phyloP scores from a whole-genome alignment of 2,888 invertebrate genomes.

The Abscondita cerata region DNA sequence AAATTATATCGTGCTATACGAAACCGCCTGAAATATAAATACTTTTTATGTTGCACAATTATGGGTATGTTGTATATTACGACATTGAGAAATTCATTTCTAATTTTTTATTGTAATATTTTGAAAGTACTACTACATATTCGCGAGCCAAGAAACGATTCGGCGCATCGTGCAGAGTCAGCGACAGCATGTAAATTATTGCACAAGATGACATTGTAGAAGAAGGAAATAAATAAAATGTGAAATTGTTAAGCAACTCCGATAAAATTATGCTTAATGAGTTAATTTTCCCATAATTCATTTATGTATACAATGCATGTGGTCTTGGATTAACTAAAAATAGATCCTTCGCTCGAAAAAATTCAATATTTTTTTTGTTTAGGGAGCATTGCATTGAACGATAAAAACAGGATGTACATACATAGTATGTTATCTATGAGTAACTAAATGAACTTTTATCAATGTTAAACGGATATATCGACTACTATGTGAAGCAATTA shows the following conservation, averaged over 20 bases:
- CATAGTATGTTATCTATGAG: neutral
- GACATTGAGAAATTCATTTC: slow-evolving; percentile 15
- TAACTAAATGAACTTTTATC: neutral
- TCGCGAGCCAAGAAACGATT: neutral
- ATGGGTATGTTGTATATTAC: slow-evolving; percentile 13
- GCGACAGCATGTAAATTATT: slow-evolving; percentile 14
- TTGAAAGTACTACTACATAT: neutral
- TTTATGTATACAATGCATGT: too few relatives aligned
- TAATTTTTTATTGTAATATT: slow-evolving; percentile 4
- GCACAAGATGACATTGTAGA: slow-evolving; percentile 31
- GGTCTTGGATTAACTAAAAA: too few relatives aligned
- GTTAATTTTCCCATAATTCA: slow-evolving; percentile 16
- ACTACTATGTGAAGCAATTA: neutral
- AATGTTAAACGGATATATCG: slow-evolving; percentile 8
- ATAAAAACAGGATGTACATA: slow-evolving; percentile 9
- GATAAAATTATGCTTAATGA: slow-evolving; percentile 26
- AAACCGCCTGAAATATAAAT: slow-evolving; percentile 26
- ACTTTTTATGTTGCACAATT: slow-evolving; percentile 16
- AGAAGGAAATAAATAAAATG: slow-evolving; percentile 26
- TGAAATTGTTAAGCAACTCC: slow-evolving; percentile 14
- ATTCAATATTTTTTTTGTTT: neutral
- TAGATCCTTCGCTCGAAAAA: neutral
- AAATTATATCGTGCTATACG: slow-evolving; percentile 24
- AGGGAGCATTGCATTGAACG: neutral
- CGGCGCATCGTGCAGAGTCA: neutral